Conservation (phyloP, 2,113 vertebrate genomes). For the Plotosus lineatus region DNA sequence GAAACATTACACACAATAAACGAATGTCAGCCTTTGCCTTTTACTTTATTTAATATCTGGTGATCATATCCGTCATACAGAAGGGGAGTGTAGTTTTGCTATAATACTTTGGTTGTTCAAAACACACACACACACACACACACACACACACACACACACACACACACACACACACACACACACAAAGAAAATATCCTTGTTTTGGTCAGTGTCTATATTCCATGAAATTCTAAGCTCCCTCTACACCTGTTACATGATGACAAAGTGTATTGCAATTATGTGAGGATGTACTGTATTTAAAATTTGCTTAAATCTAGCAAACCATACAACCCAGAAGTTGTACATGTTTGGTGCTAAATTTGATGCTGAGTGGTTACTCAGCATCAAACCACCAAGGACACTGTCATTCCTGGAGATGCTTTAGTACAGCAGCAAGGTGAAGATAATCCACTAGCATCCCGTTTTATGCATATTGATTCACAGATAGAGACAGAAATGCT, state of each 20-base stretch:
- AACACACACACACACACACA: too few species aligned
- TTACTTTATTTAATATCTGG: neutral
- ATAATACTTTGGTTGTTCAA: too few species aligned
- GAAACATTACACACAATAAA: neutral
- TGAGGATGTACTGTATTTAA: neutral
- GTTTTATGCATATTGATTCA: neutral
- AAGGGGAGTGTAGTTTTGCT: neutral
- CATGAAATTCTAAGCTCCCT: neutral
- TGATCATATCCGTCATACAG: neutral
- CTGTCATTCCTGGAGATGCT: neutral
- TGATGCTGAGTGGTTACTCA: neutral
- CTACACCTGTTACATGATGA: neutral
- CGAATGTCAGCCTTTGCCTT: neutral
- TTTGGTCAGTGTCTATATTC: neutral
- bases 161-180: too few species aligned
- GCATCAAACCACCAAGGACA: neutral
- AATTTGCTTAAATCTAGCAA: neutral
- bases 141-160: too few species aligned
- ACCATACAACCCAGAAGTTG: too few species aligned
- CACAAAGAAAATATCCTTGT: neutral
- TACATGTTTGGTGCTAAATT: neutral
- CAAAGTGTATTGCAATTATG: neutral
- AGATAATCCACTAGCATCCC: neutral
- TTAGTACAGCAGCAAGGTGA: neutral
- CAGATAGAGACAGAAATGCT: neutral